These are phyloP conservation scores for Mormyrus proboscirostris DNA, from an alignment of 2,797 vertebrate genomes.

Conservation along the genomic window DNA sequence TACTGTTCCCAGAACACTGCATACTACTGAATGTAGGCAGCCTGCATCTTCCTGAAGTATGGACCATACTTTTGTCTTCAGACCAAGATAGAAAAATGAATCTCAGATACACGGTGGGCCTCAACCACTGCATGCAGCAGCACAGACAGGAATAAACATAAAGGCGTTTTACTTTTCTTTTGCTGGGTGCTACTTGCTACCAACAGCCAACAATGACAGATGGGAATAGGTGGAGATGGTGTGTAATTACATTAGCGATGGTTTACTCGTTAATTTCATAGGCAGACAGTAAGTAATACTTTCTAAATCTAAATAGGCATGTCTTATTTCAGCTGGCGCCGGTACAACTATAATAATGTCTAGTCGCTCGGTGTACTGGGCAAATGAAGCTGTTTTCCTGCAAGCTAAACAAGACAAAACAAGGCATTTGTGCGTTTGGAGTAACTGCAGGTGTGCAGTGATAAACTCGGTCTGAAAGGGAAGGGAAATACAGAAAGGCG, in stretches of 20 bases:
- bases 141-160: not conserved
- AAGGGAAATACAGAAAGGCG: not conserved
- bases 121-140: not conserved
- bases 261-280: conserved; percentile 19
- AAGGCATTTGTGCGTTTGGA: not conserved
- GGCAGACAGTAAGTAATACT: conserved; percentile 11
- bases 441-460: not conserved
- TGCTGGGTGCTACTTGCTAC: not conserved
- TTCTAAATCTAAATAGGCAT: conserved; percentile 5
- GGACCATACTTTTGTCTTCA: not conserved
- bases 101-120: not conserved
- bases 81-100: not conserved
- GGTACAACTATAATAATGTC: not conserved
- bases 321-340: not conserved
- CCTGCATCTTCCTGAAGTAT: not conserved
- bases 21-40: not conserved
- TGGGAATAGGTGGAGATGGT: conserved; percentile 15
- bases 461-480: not conserved
- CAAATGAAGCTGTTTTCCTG: conserved; percentile 10
- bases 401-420: not conserved
- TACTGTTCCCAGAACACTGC: not conserved
- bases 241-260: conserved; percentile 20
- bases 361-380: not conserved
- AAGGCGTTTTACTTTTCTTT: not conserved
- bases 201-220: conserved; percentile 16